A percentile compares a stretch with the other conserved stretches of the same genome.
These are phyloP conservation scores for Acronicta psi DNA, from an alignment of 2,888 invertebrate genomes.

Conservation along the genomic window DNA sequence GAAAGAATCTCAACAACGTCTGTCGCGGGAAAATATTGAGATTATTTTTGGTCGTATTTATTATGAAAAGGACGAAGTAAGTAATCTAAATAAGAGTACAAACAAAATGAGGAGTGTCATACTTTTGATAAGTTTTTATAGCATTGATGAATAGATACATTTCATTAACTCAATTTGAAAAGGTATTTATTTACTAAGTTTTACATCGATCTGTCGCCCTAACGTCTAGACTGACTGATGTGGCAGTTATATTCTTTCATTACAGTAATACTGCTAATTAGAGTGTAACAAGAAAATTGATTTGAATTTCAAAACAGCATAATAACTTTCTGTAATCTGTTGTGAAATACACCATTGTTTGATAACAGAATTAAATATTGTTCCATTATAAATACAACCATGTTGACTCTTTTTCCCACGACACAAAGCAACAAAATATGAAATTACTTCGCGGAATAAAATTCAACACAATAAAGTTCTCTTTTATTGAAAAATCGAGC, in stretches of 20 bases:
- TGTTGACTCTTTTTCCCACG: neutral
- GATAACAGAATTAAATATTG: too few relatives aligned
- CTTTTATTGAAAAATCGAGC: conserved; percentile 37
- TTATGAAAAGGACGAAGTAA: conserved; percentile 16
- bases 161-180: neutral
- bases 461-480: conserved; percentile 30
- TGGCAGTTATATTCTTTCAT: too few relatives aligned
- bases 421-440: conserved; percentile 12
- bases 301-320: too few relatives aligned
- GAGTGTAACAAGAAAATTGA: too few relatives aligned
- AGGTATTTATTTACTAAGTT: too few relatives aligned
- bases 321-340: too few relatives aligned
- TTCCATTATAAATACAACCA: neutral
- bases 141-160: neutral
- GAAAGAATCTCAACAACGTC: conserved; percentile 27
- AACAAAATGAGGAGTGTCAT: neutral
- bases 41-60: conserved; percentile 32
- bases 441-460: conserved; percentile 28
- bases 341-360: too few relatives aligned
- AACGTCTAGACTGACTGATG: too few relatives aligned
- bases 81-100: conserved; percentile 2
- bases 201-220: too few relatives aligned
- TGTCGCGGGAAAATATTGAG: conserved; percentile 20
- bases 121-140: neutral
- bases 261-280: too few relatives aligned